Evolutionary conservation across 2,797 vertebrate species (phyloP).

Genomic region (Melanotaenia boesemani): DNA sequence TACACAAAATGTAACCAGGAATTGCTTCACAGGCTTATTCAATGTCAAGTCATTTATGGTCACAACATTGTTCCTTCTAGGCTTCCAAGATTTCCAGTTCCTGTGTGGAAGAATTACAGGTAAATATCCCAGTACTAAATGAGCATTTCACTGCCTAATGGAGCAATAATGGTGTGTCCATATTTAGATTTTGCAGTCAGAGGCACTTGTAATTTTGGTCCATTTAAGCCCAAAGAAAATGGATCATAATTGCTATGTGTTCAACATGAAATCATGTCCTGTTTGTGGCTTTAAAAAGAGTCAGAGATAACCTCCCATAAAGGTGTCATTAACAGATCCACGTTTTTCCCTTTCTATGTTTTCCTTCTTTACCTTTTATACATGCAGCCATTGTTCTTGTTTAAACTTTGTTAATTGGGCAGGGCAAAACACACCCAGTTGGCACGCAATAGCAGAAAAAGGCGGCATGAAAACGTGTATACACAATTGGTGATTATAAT

Average conservation of each 20-base stretch:
- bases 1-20: background rate
- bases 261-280: constrained; percentile 58
- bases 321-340: constrained; percentile 41
- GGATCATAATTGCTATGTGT: constrained; percentile 43
- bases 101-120: constrained; percentile 76
- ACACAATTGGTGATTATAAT: constrained; percentile 39
- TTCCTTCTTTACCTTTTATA: constrained; percentile 14
- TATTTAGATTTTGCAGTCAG: constrained; percentile 57
- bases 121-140: constrained; percentile 55
- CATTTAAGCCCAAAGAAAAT: constrained; percentile 55
- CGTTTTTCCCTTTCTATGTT: constrained; percentile 5
- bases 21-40: background rate
- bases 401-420: constrained; percentile 7
- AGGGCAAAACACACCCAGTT: constrained; percentile 68
- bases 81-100: constrained; percentile 72
- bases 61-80: constrained; percentile 56
- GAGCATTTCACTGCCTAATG: constrained; percentile 51
- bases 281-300: constrained; percentile 46
- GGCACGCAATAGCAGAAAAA: constrained; percentile 67
- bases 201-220: constrained; percentile 45
- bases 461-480: constrained; percentile 38
- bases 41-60: constrained; percentile 33
- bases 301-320: constrained; percentile 20
- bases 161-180: constrained; percentile 47
- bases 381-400: constrained; percentile 18